These are phyloP conservation scores for Trichosurus vulpecula DNA, from an alignment of 2,797 vertebrate species.

Conservation along the genomic window DNA sequence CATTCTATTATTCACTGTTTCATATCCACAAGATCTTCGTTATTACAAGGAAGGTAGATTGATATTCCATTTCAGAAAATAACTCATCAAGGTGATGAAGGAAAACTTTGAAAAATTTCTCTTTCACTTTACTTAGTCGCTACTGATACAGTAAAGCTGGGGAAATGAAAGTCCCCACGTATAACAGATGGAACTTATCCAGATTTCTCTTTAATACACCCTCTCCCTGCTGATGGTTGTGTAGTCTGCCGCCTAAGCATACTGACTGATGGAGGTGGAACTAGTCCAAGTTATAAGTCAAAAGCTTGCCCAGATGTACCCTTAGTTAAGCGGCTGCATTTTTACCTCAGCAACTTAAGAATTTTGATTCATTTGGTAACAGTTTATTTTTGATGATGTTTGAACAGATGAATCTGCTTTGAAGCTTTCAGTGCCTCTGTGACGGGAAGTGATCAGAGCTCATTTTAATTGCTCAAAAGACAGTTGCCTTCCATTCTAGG, in stretches of 20 bases:
- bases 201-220: not conserved
- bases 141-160: not conserved
- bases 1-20: not conserved
- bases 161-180: constrained; percentile 14
- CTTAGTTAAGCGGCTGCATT: constrained; percentile 58
- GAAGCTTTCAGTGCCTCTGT: constrained; percentile 60
- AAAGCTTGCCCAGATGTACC: constrained; percentile 45
- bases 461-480: constrained; percentile 56
- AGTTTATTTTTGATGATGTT: constrained; percentile 68
- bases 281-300: constrained; percentile 61
- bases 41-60: not conserved
- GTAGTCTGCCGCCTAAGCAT: constrained; percentile 57
- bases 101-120: not conserved
- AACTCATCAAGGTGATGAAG: not conserved
- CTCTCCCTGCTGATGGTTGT: constrained; percentile 27
- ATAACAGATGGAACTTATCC: constrained; percentile 13
- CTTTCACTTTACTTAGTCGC: not conserved
- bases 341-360: constrained; percentile 72
- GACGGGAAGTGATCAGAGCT: constrained; percentile 33
- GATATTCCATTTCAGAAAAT: not conserved
- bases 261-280: constrained; percentile 45
- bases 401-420: constrained; percentile 66
- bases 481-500: constrained; percentile 62
- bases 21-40: not conserved
- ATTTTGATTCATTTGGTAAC: constrained; percentile 71